Evolutionary conservation across 1,140 invertebrate genomes (phyloP).

Genomic region (Danaus plexippus): DNA sequence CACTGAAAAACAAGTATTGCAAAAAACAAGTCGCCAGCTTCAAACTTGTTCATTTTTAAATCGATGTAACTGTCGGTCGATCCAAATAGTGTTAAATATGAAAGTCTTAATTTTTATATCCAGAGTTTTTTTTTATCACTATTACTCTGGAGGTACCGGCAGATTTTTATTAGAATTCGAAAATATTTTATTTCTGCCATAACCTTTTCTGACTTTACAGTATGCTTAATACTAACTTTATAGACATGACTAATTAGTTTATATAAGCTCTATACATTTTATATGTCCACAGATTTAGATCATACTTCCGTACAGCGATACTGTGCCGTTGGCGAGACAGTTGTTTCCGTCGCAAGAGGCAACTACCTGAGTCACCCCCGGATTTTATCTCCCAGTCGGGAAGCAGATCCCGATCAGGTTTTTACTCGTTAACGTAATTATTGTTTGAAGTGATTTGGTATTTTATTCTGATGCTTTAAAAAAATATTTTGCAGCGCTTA

Average conservation of each 20-base stretch:
- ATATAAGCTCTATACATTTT: background rate
- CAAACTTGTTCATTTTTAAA: too few relatives aligned
- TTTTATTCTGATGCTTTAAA: slow-evolving; percentile 13
- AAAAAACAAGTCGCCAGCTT: too few relatives aligned
- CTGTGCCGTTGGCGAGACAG: slow-evolving; percentile 51
- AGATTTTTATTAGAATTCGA: too few relatives aligned
- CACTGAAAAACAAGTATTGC: too few relatives aligned
- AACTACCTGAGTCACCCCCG: slow-evolving; percentile 52
- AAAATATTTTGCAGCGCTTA: background rate
- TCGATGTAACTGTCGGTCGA: too few relatives aligned
- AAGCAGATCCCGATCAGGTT: slow-evolving; percentile 67
- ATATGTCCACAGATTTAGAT: slow-evolving; percentile 41
- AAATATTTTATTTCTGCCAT: too few relatives aligned
- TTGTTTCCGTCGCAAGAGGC: slow-evolving; percentile 40
- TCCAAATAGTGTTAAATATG: too few relatives aligned
- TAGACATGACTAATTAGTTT: too few relatives aligned
- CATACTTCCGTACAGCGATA: slow-evolving; percentile 57
- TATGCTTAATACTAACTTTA: too few relatives aligned
- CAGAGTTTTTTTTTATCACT: background rate
- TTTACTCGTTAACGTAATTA: slow-evolving; percentile 72
- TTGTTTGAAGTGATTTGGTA: slow-evolving; percentile 53
- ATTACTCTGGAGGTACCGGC: background rate
- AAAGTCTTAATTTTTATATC: slow-evolving; percentile 1
- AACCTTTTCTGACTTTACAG: too few relatives aligned
- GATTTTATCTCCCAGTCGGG: slow-evolving; percentile 54